Conservation (phyloP, 2,888 invertebrate species). For the Helicoverpa assulta region DNA sequence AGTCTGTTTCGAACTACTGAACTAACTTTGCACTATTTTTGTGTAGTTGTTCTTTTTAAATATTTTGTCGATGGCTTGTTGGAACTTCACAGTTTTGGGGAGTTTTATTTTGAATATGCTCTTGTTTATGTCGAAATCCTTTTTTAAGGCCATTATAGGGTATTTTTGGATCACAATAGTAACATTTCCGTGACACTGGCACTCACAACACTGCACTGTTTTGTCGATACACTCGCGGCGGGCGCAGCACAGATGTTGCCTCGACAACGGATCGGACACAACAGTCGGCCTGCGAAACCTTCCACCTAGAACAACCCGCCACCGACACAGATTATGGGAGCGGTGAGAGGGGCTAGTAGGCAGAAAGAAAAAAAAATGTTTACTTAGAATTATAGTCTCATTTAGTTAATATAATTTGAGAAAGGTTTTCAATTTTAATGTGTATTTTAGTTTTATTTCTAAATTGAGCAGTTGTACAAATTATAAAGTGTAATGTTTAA, state of each 20-base stretch:
- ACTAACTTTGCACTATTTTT: conserved; percentile 87
- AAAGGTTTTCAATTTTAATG: too few species aligned
- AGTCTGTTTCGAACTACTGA: conserved; percentile 56
- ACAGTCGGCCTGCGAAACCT: conserved; percentile 79
- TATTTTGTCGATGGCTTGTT: conserved; percentile 84
- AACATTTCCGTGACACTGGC: conserved; percentile 83
- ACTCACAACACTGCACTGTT: conserved; percentile 74
- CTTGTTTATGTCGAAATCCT: conserved; percentile 84
- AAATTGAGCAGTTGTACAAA: too few species aligned
- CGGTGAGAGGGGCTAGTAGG: conserved; percentile 59
- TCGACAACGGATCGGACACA: conserved; percentile 85
- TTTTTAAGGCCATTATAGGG: conserved; percentile 85
- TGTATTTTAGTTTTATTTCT: too few species aligned
- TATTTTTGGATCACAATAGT: conserved; percentile 75
- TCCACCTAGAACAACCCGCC: conserved; percentile 75
- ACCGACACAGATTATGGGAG: conserved; percentile 73
- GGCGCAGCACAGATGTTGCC: conserved; percentile 75
- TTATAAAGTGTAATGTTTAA: too few species aligned
- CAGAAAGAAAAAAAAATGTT: conserved; percentile 24
- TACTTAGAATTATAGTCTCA: too few species aligned
- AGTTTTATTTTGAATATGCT: conserved; percentile 83
- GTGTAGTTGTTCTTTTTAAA: conserved; percentile 87
- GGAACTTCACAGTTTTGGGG: conserved; percentile 80
- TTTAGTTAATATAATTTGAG: too few species aligned
- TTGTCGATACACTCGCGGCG: conserved; percentile 73